These are phyloP conservation scores for Seriola dumerili DNA, from an alignment of 2,113 vertebrate genomes.

Conservation along the genomic window DNA sequence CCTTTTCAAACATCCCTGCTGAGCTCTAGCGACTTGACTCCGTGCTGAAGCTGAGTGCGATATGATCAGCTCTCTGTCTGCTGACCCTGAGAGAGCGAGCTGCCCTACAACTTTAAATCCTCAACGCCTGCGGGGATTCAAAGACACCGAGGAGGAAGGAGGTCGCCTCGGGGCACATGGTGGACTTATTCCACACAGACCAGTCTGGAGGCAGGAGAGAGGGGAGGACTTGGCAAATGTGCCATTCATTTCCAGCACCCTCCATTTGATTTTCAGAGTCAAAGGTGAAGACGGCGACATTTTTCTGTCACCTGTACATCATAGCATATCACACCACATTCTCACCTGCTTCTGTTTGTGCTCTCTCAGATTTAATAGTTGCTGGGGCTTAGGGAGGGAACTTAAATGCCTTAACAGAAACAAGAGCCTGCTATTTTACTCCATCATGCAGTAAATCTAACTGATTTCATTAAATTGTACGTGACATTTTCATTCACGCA, in stretches of 20 bases:
- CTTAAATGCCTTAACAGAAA: slow-evolving; percentile 60
- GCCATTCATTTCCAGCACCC: slow-evolving; percentile 34
- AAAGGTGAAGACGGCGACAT: slow-evolving; percentile 41
- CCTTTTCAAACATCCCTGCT: slow-evolving; percentile 39
- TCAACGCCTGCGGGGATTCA: slow-evolving; percentile 42
- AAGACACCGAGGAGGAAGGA: slow-evolving; percentile 42
- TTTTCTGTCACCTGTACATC: slow-evolving; percentile 67
- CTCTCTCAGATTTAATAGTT: slow-evolving; percentile 45
- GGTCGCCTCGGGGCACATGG: slow-evolving; percentile 62
- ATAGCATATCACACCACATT: slow-evolving; percentile 1
- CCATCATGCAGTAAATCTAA: slow-evolving; percentile 61
- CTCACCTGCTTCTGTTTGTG: slow-evolving; percentile 60
- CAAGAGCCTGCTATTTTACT: slow-evolving; percentile 7
- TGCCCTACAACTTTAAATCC: slow-evolving; percentile 59
- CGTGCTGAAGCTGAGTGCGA: slow-evolving; percentile 40
- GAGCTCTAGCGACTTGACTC: slow-evolving; percentile 42
- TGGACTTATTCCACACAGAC: slow-evolving; percentile 33
- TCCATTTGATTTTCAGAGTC: slow-evolving; percentile 60
- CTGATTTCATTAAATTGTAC: slow-evolving; percentile 65
- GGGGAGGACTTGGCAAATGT: slow-evolving; percentile 29
- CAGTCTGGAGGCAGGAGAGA: slow-evolving; percentile 31
- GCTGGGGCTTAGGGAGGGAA: background rate
- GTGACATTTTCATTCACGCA: slow-evolving; percentile 51
- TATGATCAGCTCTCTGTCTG: slow-evolving; percentile 64
- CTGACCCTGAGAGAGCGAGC: slow-evolving; percentile 52